Evolutionary conservation across 2,113 vertebrate genomes (phyloP).

Genomic region (Syrmaticus mikado): DNA sequence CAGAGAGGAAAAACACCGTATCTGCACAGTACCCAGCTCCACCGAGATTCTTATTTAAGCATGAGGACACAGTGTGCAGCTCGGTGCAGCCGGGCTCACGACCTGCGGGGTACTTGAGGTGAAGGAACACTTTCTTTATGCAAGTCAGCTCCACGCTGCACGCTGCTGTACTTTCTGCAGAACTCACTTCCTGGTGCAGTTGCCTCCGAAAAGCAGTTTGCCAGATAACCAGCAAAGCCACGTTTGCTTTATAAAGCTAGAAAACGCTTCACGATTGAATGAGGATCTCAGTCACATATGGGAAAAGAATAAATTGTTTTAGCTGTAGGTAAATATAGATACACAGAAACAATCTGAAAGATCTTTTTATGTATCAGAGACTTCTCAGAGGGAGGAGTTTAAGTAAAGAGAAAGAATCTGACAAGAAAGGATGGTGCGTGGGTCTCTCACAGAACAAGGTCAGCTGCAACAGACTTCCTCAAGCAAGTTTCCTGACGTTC

Average conservation of each 20-base stretch:
- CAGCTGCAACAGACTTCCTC: constrained; percentile 67
- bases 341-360: constrained; percentile 27
- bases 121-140: constrained; percentile 58
- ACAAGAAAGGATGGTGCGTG: constrained; percentile 67
- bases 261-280: constrained; percentile 42
- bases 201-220: constrained; percentile 50
- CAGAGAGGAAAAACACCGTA: constrained; percentile 54
- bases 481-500: constrained; percentile 58
- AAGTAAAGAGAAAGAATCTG: constrained; percentile 37
- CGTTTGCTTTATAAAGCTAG: constrained; percentile 52
- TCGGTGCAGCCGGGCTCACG: neutral
- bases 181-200: constrained; percentile 55
- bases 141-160: constrained; percentile 63
- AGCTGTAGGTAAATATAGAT: constrained; percentile 62
- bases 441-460: constrained; percentile 58
- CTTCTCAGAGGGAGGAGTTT: constrained; percentile 20
- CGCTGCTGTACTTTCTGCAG: constrained; percentile 63
- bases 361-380: constrained; percentile 16
- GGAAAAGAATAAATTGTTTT: constrained; percentile 33
- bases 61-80: constrained; percentile 48
- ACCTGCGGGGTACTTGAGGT: constrained; percentile 48
- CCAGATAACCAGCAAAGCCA: constrained; percentile 55
- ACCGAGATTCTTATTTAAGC: constrained; percentile 15
- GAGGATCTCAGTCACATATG: constrained; percentile 58
- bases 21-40: neutral